A percentile compares a stretch with the other conserved stretches of the same genome.
Conservation (phyloP, 2,113 vertebrate genomes). For the Tautogolabrus adspersus region DNA sequence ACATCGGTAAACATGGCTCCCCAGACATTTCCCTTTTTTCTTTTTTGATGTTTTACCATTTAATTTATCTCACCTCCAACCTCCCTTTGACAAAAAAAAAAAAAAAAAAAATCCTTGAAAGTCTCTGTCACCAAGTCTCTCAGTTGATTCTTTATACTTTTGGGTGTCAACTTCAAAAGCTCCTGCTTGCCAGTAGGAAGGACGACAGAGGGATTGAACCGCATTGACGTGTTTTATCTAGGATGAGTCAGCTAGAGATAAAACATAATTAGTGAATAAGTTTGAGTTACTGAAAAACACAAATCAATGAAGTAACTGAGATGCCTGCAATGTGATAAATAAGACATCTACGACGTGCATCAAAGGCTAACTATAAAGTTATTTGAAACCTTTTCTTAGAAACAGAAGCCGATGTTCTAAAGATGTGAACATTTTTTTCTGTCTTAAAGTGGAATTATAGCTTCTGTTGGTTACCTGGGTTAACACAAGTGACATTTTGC, state of each 20-base stretch:
- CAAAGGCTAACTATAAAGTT: conserved; percentile 1
- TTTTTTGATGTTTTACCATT: conserved; percentile 63
- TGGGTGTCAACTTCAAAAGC: conserved; percentile 55
- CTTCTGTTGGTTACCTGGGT: background rate
- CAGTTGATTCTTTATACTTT: conserved; percentile 48
- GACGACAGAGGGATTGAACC: conserved; percentile 9
- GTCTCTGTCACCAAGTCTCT: conserved; percentile 32
- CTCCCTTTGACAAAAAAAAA: conserved; percentile 58
- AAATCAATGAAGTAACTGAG: conserved; percentile 26
- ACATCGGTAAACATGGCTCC: conserved; percentile 64
- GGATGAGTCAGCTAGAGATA: conserved; percentile 47
- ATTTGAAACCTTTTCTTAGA: background rate
- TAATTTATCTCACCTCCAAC: conserved; percentile 64
- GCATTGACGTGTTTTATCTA: conserved; percentile 57
- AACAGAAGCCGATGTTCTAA: background rate
- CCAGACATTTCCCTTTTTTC: conserved; percentile 44
- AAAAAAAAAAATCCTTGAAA: conserved; percentile 33
- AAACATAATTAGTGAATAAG: conserved; percentile 34
- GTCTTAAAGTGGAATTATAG: background rate
- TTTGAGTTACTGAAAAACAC: conserved; percentile 17
- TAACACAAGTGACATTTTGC: no score
- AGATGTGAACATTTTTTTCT: no score
- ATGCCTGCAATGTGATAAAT: background rate
- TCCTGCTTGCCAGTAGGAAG: conserved; percentile 21
- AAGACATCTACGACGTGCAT: background rate